Evolutionary conservation across 2,113 vertebrate species (phyloP).

Genomic region (Scytalopus superciliaris): DNA sequence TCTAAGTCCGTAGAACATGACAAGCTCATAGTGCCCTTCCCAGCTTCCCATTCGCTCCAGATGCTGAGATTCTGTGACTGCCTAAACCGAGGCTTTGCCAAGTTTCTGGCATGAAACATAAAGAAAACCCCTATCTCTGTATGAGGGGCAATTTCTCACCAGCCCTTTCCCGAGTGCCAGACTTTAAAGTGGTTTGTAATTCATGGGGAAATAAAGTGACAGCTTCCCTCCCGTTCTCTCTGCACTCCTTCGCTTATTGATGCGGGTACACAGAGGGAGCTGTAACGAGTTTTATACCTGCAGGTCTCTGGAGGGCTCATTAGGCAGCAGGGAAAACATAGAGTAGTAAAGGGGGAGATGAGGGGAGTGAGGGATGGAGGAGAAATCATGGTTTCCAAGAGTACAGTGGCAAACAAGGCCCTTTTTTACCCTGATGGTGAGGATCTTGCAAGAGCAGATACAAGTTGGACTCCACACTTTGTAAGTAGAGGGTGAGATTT

Average conservation of each 20-base stretch:
- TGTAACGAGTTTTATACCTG: constrained; percentile 76
- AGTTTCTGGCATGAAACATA: constrained; percentile 13
- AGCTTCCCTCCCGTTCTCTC: constrained; percentile 56
- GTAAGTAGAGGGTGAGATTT: background rate
- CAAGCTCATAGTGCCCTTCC: background rate
- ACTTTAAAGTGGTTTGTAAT: constrained; percentile 74
- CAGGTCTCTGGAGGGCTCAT: constrained; percentile 79
- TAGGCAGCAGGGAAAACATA: constrained; percentile 75
- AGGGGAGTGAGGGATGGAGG: constrained; percentile 60
- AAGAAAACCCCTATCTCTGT: constrained; percentile 51
- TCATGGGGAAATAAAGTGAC: constrained; percentile 73
- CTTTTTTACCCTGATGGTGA: background rate
- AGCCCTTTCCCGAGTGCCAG: constrained; percentile 20
- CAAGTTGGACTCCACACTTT: background rate
- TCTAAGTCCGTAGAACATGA: background rate
- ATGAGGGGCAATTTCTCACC: constrained; percentile 45
- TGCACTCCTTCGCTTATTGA: constrained; percentile 69
- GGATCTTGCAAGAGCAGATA: background rate
- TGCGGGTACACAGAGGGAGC: constrained; percentile 61
- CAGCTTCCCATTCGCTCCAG: background rate
- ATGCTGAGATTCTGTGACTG: background rate
- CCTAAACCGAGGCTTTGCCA: constrained; percentile 8
- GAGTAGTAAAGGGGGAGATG: constrained; percentile 60
- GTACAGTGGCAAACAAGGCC: constrained; percentile 34
- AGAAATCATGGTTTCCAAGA: constrained; percentile 68